Conservation (phyloP, 2,113 vertebrate species). For the Tachysurus vachellii region DNA sequence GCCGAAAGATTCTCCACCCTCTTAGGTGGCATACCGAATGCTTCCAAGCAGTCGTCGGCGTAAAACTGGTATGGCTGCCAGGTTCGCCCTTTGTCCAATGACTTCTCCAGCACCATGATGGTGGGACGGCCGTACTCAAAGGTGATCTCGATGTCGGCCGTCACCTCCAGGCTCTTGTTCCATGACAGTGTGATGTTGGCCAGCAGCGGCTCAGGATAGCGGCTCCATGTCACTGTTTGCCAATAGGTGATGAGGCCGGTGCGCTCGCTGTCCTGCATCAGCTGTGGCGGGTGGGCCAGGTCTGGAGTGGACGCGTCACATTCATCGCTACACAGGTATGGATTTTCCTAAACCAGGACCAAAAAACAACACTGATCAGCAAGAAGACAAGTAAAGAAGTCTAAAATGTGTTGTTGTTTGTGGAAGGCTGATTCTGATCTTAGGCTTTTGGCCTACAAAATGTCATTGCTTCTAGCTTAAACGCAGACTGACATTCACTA, state of each 20-base stretch:
- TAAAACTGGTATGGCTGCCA: slow-evolving; percentile 99
- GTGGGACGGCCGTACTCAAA: slow-evolving; percentile 95
- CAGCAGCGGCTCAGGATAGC: slow-evolving; percentile 88
- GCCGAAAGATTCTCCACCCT: slow-evolving; percentile 86
- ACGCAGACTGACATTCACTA: neutral
- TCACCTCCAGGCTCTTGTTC: slow-evolving; percentile 97
- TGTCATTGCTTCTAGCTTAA: neutral
- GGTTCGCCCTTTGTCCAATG: slow-evolving; percentile 88
- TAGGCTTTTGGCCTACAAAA: neutral
- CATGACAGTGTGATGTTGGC: slow-evolving; percentile 95
- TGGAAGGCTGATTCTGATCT: neutral
- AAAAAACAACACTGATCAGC: slow-evolving; percentile 13
- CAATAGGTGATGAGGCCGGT: slow-evolving; percentile 92
- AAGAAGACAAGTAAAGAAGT: neutral
- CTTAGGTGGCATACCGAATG: slow-evolving; percentile 92
- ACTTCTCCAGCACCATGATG: slow-evolving; percentile 96
- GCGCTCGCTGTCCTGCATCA: slow-evolving; percentile 95
- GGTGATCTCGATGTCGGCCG: slow-evolving; percentile 90
- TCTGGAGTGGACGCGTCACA: slow-evolving; percentile 92
- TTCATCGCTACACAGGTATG: slow-evolving; percentile 97
- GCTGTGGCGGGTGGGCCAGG: slow-evolving; percentile 90
- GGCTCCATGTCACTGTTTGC: slow-evolving; percentile 96
- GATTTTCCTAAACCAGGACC: slow-evolving; percentile 81
- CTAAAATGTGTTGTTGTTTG: neutral
- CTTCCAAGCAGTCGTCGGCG: slow-evolving; percentile 92